These are phyloP conservation scores for Goniozus legneri DNA, from an alignment of 1,140 invertebrate genomes.

Conservation along the genomic window DNA sequence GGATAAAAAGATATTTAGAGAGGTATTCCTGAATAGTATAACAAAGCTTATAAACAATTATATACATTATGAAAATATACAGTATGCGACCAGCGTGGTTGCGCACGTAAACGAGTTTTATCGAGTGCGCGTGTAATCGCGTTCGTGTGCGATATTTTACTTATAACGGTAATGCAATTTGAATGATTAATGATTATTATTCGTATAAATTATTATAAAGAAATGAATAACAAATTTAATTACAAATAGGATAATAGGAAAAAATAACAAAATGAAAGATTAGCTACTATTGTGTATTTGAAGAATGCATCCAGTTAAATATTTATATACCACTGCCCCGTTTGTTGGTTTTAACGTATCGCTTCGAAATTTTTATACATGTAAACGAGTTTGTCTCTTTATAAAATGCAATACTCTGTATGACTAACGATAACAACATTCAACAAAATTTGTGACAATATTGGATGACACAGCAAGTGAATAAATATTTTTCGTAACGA, in stretches of 20 bases:
- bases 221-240: conserved; percentile 50
- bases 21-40: conserved; percentile 36
- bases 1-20: conserved; percentile 21
- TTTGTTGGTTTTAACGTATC: conserved; percentile 46
- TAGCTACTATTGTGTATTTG: conserved; percentile 45
- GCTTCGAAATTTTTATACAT: no score
- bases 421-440: background rate
- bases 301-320: conserved; percentile 36
- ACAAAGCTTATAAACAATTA: conserved; percentile 42
- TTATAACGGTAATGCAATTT: conserved; percentile 43
- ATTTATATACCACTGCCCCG: conserved; percentile 43
- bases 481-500: conserved; percentile 7
- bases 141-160: conserved; percentile 45
- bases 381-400: no score
- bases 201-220: conserved; percentile 52
- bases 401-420: background rate
- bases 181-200: conserved; percentile 33
- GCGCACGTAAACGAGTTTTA: no score
- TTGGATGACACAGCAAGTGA: background rate
- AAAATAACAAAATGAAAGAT: conserved; percentile 51
- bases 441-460: background rate
- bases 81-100: no score
- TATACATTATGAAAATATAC: conserved; percentile 24
- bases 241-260: conserved; percentile 52
- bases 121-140: no score